Percentiles rank a stretch among this genome's conserved stretches.
phyloP scores from a whole-genome alignment of 2,888 invertebrate species.

The Aethes cnicana region DNA sequence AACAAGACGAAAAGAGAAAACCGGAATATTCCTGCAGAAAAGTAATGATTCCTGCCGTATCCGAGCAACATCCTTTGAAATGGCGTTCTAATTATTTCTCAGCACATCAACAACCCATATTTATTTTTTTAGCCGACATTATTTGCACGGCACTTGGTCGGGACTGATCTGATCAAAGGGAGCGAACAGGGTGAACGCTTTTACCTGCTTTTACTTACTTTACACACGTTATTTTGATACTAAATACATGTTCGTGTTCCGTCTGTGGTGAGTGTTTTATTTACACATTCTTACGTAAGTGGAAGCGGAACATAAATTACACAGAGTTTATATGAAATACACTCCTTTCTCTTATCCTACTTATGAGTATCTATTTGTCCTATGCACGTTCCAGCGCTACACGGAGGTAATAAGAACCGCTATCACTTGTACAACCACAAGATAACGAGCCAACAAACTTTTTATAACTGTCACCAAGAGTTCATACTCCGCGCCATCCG shows the following conservation, averaged over 20 bases:
- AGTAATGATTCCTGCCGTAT: too few species aligned
- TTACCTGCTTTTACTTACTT: conserved; percentile 2
- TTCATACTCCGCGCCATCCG: conserved; percentile 5
- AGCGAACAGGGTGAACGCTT: background rate
- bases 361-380: too few species aligned
- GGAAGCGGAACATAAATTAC: background rate
- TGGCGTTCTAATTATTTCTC: background rate
- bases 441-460: background rate
- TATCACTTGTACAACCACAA: background rate
- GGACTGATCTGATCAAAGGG: conserved; percentile 10
- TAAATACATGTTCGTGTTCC: background rate
- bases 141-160: background rate
- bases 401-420: too few species aligned
- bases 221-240: conserved; percentile 2
- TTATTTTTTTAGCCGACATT: background rate
- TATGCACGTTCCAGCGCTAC: too few species aligned
- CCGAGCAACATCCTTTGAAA: background rate
- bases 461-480: conserved; percentile 10
- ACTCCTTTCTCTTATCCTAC: too few species aligned
- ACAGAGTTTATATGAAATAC: conserved; percentile 4
- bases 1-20: too few species aligned
- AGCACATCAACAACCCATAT: background rate
- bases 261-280: background rate
- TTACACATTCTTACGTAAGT: background rate
- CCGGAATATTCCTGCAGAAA: too few species aligned